Conservation (phyloP, 2,113 vertebrate genomes). For the Anarhynchus alexandrinus region DNA sequence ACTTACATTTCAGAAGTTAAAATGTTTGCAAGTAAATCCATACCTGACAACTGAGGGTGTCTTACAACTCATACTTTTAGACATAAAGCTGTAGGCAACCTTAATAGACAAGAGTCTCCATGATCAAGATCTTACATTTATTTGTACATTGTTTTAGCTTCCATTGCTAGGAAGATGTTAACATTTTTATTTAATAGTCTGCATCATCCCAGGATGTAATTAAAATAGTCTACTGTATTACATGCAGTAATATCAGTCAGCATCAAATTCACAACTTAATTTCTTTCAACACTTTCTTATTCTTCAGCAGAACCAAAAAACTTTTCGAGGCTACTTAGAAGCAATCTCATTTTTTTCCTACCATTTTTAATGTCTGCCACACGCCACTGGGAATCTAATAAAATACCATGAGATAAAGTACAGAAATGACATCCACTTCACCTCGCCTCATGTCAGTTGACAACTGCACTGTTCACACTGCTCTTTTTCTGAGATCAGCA, state of each 20-base stretch:
- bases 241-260: not conserved
- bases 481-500: not conserved
- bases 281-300: not conserved
- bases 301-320: not conserved
- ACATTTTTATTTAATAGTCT: not conserved
- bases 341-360: not conserved
- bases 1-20: not conserved
- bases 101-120: not conserved
- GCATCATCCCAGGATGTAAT: not conserved
- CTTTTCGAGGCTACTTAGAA: not conserved
- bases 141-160: not conserved
- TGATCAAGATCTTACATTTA: not conserved
- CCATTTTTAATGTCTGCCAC: not conserved
- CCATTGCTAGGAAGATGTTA: not conserved
- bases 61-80: not conserved
- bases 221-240: slow-evolving; percentile 10
- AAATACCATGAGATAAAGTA: not conserved
- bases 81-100: not conserved
- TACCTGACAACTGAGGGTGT: not conserved
- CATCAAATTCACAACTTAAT: not conserved
- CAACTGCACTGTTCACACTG: not conserved
- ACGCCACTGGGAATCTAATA: not conserved
- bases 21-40: not conserved
- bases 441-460: not conserved
- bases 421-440: not conserved